phyloP scores from a whole-genome alignment of 2,888 invertebrate species.

The Polydrusus tereticollis region DNA sequence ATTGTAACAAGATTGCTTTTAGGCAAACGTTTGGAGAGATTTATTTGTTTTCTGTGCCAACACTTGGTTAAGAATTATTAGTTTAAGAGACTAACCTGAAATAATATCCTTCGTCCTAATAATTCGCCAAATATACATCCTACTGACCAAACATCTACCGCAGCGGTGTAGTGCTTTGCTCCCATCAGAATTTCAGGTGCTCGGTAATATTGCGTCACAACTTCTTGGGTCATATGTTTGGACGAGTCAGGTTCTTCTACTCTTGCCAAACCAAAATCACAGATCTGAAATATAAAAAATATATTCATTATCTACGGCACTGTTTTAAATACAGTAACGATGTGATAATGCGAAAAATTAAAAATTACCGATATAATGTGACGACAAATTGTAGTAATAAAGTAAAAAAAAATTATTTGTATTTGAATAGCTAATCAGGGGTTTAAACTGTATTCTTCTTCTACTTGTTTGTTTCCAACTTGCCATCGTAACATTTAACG shows the following conservation, averaged over 20 bases:
- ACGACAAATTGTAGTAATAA: no score
- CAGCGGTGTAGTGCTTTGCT: slow-evolving; percentile 95
- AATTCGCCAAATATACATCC: slow-evolving; percentile 99
- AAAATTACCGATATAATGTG: neutral
- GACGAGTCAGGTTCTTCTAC: slow-evolving; percentile 95
- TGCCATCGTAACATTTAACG: no score
- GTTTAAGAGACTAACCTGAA: slow-evolving; percentile 75
- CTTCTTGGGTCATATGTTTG: slow-evolving; percentile 99
- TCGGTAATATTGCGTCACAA: slow-evolving; percentile 99
- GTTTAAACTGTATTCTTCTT: no score
- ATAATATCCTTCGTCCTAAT: slow-evolving; percentile 93
- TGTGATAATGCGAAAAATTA: neutral
- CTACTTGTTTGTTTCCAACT: no score
- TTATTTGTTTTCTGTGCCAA: no score
- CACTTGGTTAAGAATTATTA: neutral
- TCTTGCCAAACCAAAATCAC: slow-evolving; percentile 98
- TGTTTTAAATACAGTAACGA: neutral
- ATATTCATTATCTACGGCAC: neutral
- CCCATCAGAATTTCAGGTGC: slow-evolving; percentile 99
- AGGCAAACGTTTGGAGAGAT: no score
- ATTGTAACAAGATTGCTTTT: no score
- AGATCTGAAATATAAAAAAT: slow-evolving; percentile 76
- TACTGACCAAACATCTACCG: slow-evolving; percentile 99
- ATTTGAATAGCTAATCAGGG: no score
- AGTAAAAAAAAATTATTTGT: no score